Conservation (phyloP, 2,888 invertebrate genomes). For the Stenchaetothrips biformis region DNA sequence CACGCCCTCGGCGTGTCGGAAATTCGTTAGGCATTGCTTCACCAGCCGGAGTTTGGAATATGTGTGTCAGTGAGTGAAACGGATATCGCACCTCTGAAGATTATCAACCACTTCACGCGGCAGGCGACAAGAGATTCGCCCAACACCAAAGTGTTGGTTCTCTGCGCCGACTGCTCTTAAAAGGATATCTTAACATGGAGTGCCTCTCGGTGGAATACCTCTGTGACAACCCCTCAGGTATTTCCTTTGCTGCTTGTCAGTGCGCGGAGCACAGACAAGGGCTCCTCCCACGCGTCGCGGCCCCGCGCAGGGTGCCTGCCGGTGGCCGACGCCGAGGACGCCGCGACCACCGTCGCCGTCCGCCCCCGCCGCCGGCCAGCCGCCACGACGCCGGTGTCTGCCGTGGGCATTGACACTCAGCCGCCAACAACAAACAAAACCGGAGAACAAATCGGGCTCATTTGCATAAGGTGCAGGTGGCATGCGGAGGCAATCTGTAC, state of each 20-base stretch:
- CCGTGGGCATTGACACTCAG: background rate
- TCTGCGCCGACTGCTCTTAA: background rate
- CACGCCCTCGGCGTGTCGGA: background rate
- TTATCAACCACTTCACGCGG: background rate
- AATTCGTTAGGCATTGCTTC: background rate
- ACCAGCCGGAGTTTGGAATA: background rate
- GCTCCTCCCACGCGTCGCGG: background rate
- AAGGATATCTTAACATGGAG: slow-evolving; percentile 12
- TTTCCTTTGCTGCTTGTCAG: background rate
- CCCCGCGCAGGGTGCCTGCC: background rate
- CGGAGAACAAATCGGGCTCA: background rate
- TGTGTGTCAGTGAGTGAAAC: slow-evolving; percentile 17
- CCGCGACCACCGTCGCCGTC: too few relatives aligned
- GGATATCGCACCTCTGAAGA: background rate
- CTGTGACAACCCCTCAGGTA: background rate
- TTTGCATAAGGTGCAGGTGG: slow-evolving; percentile 22
- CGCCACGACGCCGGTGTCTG: background rate
- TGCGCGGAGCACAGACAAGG: background rate
- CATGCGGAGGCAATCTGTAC: background rate
- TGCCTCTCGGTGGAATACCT: background rate
- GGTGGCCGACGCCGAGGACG: background rate
- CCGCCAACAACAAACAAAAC: background rate
- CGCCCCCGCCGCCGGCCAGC: background rate
- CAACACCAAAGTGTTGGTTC: background rate
- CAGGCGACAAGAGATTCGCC: background rate